Conservation (phyloP, 1,140 invertebrate species). For the Manduca sexta region DNA sequence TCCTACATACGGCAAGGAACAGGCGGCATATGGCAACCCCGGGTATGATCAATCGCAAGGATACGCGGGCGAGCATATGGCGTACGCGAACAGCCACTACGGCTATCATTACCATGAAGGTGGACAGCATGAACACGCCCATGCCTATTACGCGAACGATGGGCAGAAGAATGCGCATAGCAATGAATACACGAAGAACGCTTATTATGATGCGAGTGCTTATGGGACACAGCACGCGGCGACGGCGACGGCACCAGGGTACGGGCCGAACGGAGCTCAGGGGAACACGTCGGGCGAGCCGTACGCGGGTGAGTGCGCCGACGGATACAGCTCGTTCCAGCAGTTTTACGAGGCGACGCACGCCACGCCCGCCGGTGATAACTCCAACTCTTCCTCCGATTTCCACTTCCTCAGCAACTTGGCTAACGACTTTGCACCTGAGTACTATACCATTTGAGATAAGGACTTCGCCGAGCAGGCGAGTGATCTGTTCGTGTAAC, state of each 20-base stretch:
- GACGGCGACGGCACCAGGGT: slow-evolving; percentile 28
- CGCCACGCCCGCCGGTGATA: slow-evolving; percentile 77
- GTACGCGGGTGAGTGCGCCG: slow-evolving; percentile 74
- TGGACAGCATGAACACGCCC: slow-evolving; percentile 56
- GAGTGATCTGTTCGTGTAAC: slow-evolving; percentile 68
- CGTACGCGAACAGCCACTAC: slow-evolving; percentile 66
- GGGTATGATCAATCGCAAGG: slow-evolving; percentile 62
- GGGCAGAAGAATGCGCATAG: slow-evolving; percentile 56
- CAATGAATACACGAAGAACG: slow-evolving; percentile 57
- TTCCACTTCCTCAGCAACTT: slow-evolving; percentile 94
- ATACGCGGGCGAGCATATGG: slow-evolving; percentile 62
- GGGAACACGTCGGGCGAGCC: slow-evolving; percentile 41
- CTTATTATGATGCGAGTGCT: slow-evolving; percentile 58
- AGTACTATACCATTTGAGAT: slow-evolving; percentile 90
- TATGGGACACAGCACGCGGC: slow-evolving; percentile 50
- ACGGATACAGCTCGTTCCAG: slow-evolving; percentile 79
- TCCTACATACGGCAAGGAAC: slow-evolving; percentile 63
- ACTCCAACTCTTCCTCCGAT: slow-evolving; percentile 91
- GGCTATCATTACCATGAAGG: slow-evolving; percentile 68
- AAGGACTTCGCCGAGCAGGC: slow-evolving; percentile 69
- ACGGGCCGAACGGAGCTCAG: slow-evolving; percentile 30
- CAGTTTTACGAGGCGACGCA: slow-evolving; percentile 79
- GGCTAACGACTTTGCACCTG: slow-evolving; percentile 92
- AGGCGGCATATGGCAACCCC: slow-evolving; percentile 59
- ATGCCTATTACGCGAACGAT: slow-evolving; percentile 56